Base-by-base conservation (phyloP, 2,797 vertebrate genomes). In the Tragopan temminckii region DNA sequence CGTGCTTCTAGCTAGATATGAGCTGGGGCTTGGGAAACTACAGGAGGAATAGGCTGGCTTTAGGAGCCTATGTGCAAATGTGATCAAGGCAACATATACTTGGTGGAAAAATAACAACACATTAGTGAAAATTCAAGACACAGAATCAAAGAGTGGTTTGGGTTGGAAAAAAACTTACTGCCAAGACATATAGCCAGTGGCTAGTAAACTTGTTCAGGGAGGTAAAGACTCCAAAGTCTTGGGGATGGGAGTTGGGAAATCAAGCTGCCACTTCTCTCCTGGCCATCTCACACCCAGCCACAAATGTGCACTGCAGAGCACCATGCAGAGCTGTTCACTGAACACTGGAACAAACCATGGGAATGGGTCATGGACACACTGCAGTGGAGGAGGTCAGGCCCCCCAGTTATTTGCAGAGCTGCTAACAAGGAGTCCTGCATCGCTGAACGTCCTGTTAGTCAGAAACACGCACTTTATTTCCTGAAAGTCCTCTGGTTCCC, bases 401-500 rank as follows among this genome's bases (percentile, higher is more conserved):
- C 33, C 43, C 50, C 13, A 7, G 9, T 6, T 59, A 16, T 10
- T 8, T 53, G 35, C 45, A 40, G 40, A 78, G 55, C 24, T 48
- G 31, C 38, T 68, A n/a, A n/a, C 20, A 50, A 48, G 48, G 12
- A 53, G 13, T 48, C 45, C 38, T 17, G 7, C 61, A 16, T 23
- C 0, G 0, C 61, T 20, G 5, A 62, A 15, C 9, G 13, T 27
- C 13, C 6, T 5, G 0, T 3, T 43, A 25, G 53, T 77, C 55
- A 59, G 63, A 78, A 72, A 36, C 7, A 13, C 0, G 2, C 5
- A 31, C 5, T 24, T 40, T 29, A 25, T 23, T 43, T 78, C 62
- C 43, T 24, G 7, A 13, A 88, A 69, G 18, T 16, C 62, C n/a
- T 5, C 5, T 8, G 18, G 12, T 55, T 81, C 48, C 45, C 62